Base-by-base conservation (phyloP, 64 coral and sea anemone genomes). In the Trachythela sp. region DNA sequence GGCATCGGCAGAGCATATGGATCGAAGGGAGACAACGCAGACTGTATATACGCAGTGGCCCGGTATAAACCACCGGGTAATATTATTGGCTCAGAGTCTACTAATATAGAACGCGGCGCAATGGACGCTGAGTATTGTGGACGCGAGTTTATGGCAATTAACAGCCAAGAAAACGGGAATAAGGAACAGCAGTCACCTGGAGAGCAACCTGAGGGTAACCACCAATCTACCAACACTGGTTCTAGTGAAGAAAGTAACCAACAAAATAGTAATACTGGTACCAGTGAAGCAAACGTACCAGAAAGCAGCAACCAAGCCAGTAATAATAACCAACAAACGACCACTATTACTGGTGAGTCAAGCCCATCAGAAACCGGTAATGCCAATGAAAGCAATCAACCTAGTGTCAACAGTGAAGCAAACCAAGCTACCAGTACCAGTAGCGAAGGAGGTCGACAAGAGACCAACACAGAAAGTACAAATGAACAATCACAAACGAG, bases 91-190 rank as follows among this genome's bases (percentile, higher is more conserved):
- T 64, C 56, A 20, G 56, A 64, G 56, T 64, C 56, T 26, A n/a
- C 56, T 10, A 64, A 64, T 64, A n/a, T 64, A 20, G 56, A 20
- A 26, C 56, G 56, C 56, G 56, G 56, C 8, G 22, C 56, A 5
- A 64, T 64, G 56, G 56, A 64, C 24, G 56, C 56, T 64, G 56
- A 64, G 24, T 64, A 64, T 64, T 64, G 56, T 64, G 56, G 56
- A 64, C 56, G 56, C 22, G 26, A 64, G 22, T 64, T 24, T 64
- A 64, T 64, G 56, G 56, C 4, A 27, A 10, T 64, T 64, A 64
- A 64, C 26, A 64, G 26, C 7, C 56, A 20, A 64, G 56, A 64
- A 27, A 64, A 26, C 26, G 56, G 6, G 20, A 18, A n/a, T n/a
- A n/a, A n/a, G n/a, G n/a, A n/a, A n/a, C n/a, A 20, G 26, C 24